Conservation (phyloP, 2,888 invertebrate genomes). For the Ectemnius cavifrons region DNA sequence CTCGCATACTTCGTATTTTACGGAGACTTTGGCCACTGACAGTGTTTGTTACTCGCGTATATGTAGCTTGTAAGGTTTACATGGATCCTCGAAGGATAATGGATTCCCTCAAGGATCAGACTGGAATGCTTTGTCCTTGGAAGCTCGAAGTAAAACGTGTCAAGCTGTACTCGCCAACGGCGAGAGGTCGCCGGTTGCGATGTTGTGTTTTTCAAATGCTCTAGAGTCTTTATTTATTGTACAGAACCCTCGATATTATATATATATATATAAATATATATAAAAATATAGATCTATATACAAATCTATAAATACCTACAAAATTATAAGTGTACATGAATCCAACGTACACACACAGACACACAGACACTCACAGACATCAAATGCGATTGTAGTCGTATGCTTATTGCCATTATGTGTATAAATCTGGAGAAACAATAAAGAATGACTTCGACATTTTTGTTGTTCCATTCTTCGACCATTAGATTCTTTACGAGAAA, state of each 20-base stretch:
- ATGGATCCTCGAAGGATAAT: no score
- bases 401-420: conserved; percentile 65
- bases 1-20: no score
- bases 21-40: no score
- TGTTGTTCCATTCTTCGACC: not conserved
- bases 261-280: conserved; percentile 41
- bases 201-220: conserved; percentile 66
- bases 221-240: conserved; percentile 72
- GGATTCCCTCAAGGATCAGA: no score
- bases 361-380: no score
- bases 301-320: conserved; percentile 54
- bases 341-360: no score
- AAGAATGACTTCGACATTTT: conserved; percentile 61
- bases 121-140: no score
- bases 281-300: conserved; percentile 33
- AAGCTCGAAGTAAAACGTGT: conserved; percentile 38
- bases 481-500: no score
- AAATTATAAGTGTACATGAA: no score
- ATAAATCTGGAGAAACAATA: conserved; percentile 64
- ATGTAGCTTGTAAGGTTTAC: no score
- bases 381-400: conserved; percentile 61
- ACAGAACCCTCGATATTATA: conserved; percentile 64
- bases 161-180: conserved; percentile 54
- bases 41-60: no score
- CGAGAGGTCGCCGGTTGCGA: conserved; percentile 52